phyloP scores from a whole-genome alignment of 30 jellyfish, hydroid and myxozoan genomes.

The Chrysaora quinquecirrha region DNA sequence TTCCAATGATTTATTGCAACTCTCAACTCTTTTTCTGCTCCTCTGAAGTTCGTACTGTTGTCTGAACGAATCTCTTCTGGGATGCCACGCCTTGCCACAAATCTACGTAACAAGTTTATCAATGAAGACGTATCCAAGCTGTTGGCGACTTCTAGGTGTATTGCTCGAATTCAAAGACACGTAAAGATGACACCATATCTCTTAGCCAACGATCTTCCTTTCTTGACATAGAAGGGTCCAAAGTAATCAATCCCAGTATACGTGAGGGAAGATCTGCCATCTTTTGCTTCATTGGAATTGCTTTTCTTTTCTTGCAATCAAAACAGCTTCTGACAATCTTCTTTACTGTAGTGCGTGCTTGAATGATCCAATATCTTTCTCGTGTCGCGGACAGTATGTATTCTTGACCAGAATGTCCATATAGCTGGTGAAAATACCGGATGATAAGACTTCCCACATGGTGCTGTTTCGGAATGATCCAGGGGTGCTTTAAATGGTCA shows the following conservation, averaged over 20 bases:
- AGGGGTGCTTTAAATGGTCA: background rate
- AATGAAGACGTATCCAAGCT: slow-evolving; percentile 38
- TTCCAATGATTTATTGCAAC: background rate
- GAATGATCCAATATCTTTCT: background rate
- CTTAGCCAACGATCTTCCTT: slow-evolving; percentile 1
- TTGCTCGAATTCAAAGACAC: slow-evolving; percentile 12
- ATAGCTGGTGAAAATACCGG: background rate
- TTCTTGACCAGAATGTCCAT: background rate
- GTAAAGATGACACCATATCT: slow-evolving; percentile 52
- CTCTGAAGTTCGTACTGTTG: background rate
- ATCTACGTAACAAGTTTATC: slow-evolving; percentile 24
- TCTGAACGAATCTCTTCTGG: background rate
- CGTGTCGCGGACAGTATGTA: background rate
- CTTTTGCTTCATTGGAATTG: background rate
- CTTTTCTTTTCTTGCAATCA: background rate
- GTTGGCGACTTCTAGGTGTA: background rate
- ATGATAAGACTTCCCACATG: background rate
- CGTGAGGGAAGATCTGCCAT: background rate
- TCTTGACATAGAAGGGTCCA: slow-evolving; percentile 1
- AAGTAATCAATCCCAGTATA: background rate
- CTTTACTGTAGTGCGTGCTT: background rate
- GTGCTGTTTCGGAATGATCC: background rate
- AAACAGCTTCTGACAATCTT: background rate
- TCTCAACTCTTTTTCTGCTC: background rate
- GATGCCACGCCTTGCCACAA: slow-evolving; percentile 54